Percentiles rank a stretch among this genome's conserved stretches.
phyloP scores from a whole-genome alignment of 2,797 vertebrate genomes.

The Psittacula echo region DNA sequence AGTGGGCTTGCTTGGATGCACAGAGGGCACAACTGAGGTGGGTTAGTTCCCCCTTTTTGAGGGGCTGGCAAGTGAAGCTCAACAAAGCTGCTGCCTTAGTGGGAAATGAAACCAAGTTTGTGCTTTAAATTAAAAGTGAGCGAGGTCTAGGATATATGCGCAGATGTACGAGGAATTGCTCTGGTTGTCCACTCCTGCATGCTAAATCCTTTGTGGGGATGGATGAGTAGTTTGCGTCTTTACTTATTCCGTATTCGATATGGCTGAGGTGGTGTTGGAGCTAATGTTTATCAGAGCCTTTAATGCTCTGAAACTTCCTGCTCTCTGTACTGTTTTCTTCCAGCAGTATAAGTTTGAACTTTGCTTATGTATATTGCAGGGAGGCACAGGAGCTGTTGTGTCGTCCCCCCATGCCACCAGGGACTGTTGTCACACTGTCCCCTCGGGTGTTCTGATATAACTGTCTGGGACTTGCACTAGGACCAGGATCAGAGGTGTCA shows the following conservation, averaged over 20 bases:
- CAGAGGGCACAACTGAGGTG: neutral
- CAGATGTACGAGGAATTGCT: neutral
- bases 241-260: neutral
- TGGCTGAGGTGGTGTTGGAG: neutral
- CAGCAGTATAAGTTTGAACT: neutral
- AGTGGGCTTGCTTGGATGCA: neutral
- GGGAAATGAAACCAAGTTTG: neutral
- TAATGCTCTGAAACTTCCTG: neutral
- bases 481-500: neutral
- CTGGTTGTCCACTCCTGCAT: neutral
- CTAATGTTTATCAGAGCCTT: neutral
- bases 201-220: rapidly evolving
- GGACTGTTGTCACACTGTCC: neutral
- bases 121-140: neutral
- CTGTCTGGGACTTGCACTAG: rapidly evolving
- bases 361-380: neutral
- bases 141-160: neutral
- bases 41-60: neutral
- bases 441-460: neutral
- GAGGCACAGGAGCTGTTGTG: neutral
- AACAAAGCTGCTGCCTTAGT: neutral
- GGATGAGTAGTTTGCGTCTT: neutral
- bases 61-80: neutral
- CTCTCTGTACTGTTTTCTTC: neutral
- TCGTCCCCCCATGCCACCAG: neutral